Percentiles rank a stretch among this genome's conserved stretches.
Conservation (phyloP, 2,888 invertebrate species). For the Sclerodermus sp. region DNA sequence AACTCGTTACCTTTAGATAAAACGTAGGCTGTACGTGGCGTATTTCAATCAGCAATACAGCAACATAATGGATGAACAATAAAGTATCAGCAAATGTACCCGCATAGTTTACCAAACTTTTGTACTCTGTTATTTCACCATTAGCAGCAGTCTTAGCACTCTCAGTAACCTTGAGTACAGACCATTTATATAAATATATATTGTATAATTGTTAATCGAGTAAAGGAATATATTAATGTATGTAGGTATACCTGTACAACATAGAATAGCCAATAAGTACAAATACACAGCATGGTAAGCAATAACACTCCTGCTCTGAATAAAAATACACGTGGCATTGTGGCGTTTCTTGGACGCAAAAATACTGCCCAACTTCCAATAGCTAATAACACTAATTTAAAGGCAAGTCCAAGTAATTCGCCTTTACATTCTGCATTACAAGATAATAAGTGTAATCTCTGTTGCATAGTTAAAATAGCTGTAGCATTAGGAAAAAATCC, state of each 20-base stretch:
- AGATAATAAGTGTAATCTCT: slow-evolving; percentile 72
- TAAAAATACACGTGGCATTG: slow-evolving; percentile 88
- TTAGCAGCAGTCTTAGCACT: slow-evolving; percentile 78
- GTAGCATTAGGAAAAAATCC: slow-evolving; percentile 77
- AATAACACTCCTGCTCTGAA: slow-evolving; percentile 88
- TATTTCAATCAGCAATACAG: slow-evolving; percentile 90
- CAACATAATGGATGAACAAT: slow-evolving; percentile 91
- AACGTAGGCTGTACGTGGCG: slow-evolving; percentile 89
- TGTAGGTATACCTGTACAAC: slow-evolving; percentile 71
- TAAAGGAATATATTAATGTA: neutral
- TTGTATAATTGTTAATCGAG: neutral
- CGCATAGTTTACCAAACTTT: slow-evolving; percentile 88
- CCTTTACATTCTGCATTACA: slow-evolving; percentile 95
- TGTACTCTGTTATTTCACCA: slow-evolving; percentile 82
- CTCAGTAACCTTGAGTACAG: slow-evolving; percentile 65
- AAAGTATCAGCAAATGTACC: slow-evolving; percentile 91
- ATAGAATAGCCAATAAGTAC: slow-evolving; percentile 98
- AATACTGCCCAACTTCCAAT: slow-evolving; percentile 94
- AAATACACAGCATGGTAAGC: slow-evolving; percentile 86
- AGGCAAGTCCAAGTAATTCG: slow-evolving; percentile 84
- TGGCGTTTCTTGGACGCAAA: slow-evolving; percentile 79
- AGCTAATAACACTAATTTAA: slow-evolving; percentile 85
- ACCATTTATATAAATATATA: slow-evolving; percentile 24
- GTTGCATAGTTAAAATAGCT: slow-evolving; percentile 69
- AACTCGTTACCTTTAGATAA: slow-evolving; percentile 68